Evolutionary conservation across 2,797 vertebrate species (phyloP).

Genomic region (Acanthurus leucopareius): DNA sequence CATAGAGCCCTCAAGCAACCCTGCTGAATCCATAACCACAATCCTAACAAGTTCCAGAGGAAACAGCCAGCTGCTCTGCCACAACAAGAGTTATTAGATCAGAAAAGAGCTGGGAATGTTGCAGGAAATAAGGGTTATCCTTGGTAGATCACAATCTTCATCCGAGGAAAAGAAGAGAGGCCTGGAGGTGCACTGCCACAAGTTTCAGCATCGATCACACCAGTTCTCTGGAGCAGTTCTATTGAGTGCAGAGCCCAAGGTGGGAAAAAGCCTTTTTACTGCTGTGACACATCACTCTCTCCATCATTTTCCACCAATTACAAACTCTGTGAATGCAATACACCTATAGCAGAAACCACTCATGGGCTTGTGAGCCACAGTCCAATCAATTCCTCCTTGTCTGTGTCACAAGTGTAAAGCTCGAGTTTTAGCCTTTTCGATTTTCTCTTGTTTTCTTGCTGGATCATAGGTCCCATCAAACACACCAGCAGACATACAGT

Average conservation of each 20-base stretch:
- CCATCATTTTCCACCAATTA: conserved; percentile 12
- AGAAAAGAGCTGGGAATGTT: background rate
- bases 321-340: conserved; percentile 8
- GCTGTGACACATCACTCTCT: conserved; percentile 28
- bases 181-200: background rate
- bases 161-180: background rate
- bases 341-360: background rate
- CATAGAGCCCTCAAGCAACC: background rate
- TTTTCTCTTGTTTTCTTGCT: background rate
- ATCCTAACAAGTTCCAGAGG: conserved; percentile 1
- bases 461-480: background rate
- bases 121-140: background rate
- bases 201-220: conserved; percentile 3
- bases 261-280: conserved; percentile 26
- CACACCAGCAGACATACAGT: background rate
- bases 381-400: background rate
- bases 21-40: conserved; percentile 18
- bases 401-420: background rate
- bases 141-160: background rate
- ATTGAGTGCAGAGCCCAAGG: background rate
- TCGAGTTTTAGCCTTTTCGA: background rate
- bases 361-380: background rate
- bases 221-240: conserved; percentile 18
- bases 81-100: background rate
- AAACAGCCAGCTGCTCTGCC: conserved; percentile 10